phyloP scores from a whole-genome alignment of 2,797 vertebrate genomes.

The Rhabdomys pumilio region DNA sequence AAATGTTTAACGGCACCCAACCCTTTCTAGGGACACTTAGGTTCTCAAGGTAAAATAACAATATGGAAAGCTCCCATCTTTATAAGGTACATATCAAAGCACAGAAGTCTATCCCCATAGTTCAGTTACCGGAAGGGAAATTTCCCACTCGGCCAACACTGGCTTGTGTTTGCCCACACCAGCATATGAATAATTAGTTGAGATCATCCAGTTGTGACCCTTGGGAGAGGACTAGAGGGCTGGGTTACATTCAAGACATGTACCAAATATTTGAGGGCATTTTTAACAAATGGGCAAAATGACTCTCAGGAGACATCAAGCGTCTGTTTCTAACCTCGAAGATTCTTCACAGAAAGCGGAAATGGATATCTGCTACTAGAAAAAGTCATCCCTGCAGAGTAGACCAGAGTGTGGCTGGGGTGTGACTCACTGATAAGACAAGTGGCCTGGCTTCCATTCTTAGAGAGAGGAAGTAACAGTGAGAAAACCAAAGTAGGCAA shows the following conservation, averaged over 20 bases:
- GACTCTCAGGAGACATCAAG: not conserved
- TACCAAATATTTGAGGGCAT: not conserved
- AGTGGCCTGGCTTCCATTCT: not conserved
- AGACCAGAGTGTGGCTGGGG: not conserved
- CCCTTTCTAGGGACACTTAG: not conserved
- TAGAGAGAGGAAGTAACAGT: not conserved
- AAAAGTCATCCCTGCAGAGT: not conserved
- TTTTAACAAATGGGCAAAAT: slow-evolving; percentile 5
- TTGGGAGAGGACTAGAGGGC: not conserved
- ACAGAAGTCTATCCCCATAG: not conserved
- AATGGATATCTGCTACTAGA: not conserved
- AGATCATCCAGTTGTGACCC: not conserved
- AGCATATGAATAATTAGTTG: fast-evolving
- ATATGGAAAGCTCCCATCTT: fast-evolving
- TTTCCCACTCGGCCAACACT: fast-evolving
- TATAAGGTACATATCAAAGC: not conserved
- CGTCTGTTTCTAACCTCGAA: not conserved
- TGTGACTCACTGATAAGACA: not conserved
- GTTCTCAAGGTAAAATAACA: not conserved
- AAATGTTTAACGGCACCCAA: fast-evolving
- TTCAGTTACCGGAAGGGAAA: not conserved
- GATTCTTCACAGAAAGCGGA: not conserved
- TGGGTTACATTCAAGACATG: not conserved
- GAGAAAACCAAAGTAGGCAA: not conserved
- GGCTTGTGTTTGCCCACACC: not conserved